Evolutionary conservation across 2,888 invertebrate species (phyloP).

Genomic region (Barypeithes pellucidus): DNA sequence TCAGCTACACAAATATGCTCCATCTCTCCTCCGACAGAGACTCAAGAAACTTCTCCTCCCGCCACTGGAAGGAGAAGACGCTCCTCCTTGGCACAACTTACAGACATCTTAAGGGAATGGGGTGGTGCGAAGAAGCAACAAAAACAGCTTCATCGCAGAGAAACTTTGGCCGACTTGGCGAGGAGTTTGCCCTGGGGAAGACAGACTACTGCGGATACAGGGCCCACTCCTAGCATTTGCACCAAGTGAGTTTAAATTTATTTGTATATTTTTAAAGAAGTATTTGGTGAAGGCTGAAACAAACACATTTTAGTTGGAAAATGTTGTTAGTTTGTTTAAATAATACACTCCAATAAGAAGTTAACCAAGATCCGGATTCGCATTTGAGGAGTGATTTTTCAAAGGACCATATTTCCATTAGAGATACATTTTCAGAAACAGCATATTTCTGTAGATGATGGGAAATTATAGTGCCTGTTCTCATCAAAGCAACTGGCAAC

Average conservation of each 20-base stretch:
- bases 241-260: conserved; percentile 58
- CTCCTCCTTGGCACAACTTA: conserved; percentile 86
- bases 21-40: conserved; percentile 85
- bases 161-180: conserved; percentile 91
- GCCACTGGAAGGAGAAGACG: conserved; percentile 73
- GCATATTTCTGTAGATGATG: no score
- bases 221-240: conserved; percentile 67
- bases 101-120: conserved; percentile 92
- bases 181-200: conserved; percentile 89
- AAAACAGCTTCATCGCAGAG: conserved; percentile 85
- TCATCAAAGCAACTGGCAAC: no score
- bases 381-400: no score
- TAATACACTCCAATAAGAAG: no score
- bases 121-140: conserved; percentile 78
- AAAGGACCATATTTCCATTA: no score
- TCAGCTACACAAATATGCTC: conserved; percentile 93
- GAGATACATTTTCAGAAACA: no score
- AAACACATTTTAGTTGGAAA: no score
- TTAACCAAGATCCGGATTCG: no score
- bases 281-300: no score
- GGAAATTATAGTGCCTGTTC: no score
- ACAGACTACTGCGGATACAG: conserved; percentile 73
- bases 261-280: no score
- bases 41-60: conserved; percentile 81
- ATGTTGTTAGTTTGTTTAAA: no score